These are phyloP conservation scores for Eupsilia transversa DNA, from an alignment of 2,888 invertebrate genomes.

Conservation along the genomic window DNA sequence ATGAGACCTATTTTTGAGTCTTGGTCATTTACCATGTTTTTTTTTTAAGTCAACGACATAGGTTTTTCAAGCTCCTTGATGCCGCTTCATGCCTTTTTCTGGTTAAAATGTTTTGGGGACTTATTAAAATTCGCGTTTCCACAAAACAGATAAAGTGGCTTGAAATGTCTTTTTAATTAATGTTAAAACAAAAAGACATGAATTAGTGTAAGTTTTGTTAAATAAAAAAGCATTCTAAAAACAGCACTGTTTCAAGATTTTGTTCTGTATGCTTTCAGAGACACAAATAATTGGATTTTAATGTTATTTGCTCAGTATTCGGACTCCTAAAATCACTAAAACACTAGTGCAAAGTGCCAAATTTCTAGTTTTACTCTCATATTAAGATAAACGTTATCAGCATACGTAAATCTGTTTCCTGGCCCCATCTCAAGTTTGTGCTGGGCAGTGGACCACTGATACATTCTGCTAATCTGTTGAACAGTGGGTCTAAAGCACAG, in stretches of 20 bases:
- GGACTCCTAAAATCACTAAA: slow-evolving; percentile 6
- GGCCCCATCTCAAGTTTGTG: slow-evolving; percentile 40
- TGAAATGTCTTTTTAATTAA: neutral
- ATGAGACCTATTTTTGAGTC: neutral
- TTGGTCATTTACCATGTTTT: neutral
- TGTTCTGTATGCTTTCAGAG: neutral
- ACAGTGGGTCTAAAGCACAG: neutral
- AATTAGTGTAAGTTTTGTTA: neutral
- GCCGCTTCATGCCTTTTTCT: neutral
- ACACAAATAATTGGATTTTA: neutral
- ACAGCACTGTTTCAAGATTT: neutral
- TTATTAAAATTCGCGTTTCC: neutral
- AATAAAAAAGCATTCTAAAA: neutral
- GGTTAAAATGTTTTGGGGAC: neutral
- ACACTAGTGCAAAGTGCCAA: neutral
- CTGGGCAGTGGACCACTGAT: slow-evolving; percentile 32
- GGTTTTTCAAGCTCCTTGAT: neutral
- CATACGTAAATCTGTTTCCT: slow-evolving; percentile 44
- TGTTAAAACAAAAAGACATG: neutral
- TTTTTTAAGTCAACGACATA: no score
- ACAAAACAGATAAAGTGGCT: neutral
- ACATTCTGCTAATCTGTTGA: slow-evolving; percentile 53
- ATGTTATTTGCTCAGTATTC: neutral
- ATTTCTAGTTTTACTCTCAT: slow-evolving; percentile 28
- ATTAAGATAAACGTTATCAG: slow-evolving; percentile 48